Evolutionary conservation across 2,113 vertebrate species (phyloP).

Genomic region (Typhlomys cinereus): DNA sequence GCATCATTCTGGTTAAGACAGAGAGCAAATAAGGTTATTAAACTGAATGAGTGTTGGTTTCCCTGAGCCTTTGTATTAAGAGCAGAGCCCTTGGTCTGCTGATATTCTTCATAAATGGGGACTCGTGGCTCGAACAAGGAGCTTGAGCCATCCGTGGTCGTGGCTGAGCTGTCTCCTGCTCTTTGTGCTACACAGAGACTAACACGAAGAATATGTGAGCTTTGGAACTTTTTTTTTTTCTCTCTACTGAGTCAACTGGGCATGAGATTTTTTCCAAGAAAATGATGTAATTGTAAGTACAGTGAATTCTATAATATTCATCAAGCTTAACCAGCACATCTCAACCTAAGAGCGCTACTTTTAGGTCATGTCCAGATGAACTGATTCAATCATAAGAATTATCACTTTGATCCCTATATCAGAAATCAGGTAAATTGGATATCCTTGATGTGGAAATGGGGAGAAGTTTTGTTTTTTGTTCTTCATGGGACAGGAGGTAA

Average conservation of each 20-base stretch:
- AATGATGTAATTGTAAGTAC: not conserved
- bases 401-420: not conserved
- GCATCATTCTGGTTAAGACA: not conserved
- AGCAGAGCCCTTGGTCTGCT: not conserved
- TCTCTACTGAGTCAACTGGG: not conserved
- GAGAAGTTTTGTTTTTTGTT: not conserved
- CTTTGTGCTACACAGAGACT: not conserved
- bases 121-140: not conserved
- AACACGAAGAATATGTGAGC: not conserved
- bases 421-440: not conserved
- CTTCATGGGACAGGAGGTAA: not conserved
- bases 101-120: not conserved
- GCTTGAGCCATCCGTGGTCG: not conserved
- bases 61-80: not conserved
- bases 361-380: slow-evolving; percentile 18
- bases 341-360: not conserved
- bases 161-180: not conserved
- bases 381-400: not conserved
- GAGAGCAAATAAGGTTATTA: slow-evolving; percentile 13
- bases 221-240: not conserved
- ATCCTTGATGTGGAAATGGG: not conserved
- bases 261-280: not conserved
- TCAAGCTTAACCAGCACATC: not conserved
- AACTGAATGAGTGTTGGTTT: not conserved
- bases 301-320: not conserved